A percentile compares a stretch with the other conserved stretches of the same genome.
These are phyloP conservation scores for Cricetomys ansorgei DNA, from an alignment of 2,113 vertebrate genomes.

Conservation along the genomic window DNA sequence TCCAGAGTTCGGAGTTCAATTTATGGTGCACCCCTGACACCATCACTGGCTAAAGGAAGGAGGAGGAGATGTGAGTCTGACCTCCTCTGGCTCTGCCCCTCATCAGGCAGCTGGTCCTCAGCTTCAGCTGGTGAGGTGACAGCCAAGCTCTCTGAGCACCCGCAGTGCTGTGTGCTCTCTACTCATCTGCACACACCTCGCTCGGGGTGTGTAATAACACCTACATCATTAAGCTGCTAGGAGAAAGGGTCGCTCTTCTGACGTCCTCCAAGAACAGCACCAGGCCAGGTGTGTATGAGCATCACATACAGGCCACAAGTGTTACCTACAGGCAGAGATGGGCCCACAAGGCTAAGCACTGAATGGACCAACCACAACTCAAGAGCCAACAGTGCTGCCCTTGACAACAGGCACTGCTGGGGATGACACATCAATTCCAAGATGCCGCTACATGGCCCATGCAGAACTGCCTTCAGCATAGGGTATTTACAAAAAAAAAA, in stretches of 20 bases:
- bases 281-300: neutral
- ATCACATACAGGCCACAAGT: neutral
- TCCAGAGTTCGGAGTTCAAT: constrained; percentile 89
- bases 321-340: neutral
- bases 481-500: too few relatives aligned
- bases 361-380: neutral
- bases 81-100: neutral
- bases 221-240: neutral
- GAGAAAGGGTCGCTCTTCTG: neutral
- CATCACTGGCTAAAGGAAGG: constrained; percentile 87
- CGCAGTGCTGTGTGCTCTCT: neutral
- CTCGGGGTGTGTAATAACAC: neutral
- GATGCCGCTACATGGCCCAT: neutral
- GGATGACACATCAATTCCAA: neutral
- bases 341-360: neutral
- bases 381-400: neutral
- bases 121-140: neutral
- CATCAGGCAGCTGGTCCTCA: neutral
- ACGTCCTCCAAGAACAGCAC: neutral
- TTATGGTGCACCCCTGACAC: constrained; percentile 90
- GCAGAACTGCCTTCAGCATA: neutral
- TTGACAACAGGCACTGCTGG: neutral
- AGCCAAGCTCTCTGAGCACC: neutral
- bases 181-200: neutral
- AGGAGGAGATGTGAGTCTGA: neutral